Base-by-base conservation (phyloP, 1,140 invertebrate genomes). In the Maconellicoccus hirsutus region DNA sequence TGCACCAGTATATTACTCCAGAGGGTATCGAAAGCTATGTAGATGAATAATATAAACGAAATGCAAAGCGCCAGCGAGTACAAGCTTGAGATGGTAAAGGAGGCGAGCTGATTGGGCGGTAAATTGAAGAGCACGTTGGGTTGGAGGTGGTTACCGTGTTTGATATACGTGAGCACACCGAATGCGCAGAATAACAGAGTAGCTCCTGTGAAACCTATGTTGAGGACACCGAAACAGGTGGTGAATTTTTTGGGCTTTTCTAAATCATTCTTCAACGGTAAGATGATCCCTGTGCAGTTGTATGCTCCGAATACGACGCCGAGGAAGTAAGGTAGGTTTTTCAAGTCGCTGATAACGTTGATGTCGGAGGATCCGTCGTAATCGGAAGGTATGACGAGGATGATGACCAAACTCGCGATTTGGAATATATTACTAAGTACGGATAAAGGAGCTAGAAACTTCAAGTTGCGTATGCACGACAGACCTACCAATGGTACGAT, bases 361-460 rank as follows among this genome's bases (percentile, higher is more conserved):
- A 52, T 33, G 12, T 33, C 29, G 85, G 73, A 69, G 86, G 84
- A 72, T 83, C 29, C 29, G 12, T 33, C 29, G 29, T 33, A 33
- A 33, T 12, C 12, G 29, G 4, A 6, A 3, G 90, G 80, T 76
- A 87, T 89, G 78, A 86, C 88, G 29, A 88, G 82, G 25, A 88
- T 86, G 69, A 89, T 84, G 1, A 80, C 82, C 69, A 91, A 84
- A 26, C 85, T 85, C 52, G 82, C 78, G 16, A 85, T 81, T 2
- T 86, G 86, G 3, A 86, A 79, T 0, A 82, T 78, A 74, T 92
- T 92, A 10, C 90, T 91, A 4, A 90, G 76, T 1, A 85, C 83
- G 1, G 89, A 90, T 76, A 91, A 87, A 0, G 88, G 86, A 1
- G 89, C 85, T 73, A 93, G 77, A 71, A 85, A 81, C 78, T 90